These are phyloP conservation scores for Nicator chloris DNA, from an alignment of 2,113 vertebrate genomes.

Conservation along the genomic window DNA sequence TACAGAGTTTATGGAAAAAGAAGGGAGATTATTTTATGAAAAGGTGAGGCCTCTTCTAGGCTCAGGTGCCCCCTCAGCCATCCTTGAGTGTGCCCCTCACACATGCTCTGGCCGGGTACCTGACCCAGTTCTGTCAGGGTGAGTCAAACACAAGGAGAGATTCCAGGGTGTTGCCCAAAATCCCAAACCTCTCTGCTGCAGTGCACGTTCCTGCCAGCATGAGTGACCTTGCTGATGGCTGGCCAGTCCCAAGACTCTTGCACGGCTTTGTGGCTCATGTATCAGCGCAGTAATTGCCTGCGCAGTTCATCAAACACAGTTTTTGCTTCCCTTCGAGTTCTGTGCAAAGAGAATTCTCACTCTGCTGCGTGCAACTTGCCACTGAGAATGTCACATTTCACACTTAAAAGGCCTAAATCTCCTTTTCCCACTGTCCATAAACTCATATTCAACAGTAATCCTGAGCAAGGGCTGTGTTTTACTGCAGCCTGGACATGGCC, in stretches of 20 bases:
- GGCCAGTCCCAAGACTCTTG: neutral
- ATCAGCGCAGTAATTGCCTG: neutral
- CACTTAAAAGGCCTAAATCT: neutral
- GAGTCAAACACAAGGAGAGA: neutral
- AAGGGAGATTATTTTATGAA: neutral
- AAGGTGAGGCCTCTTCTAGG: neutral
- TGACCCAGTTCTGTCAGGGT: neutral
- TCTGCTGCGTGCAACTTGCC: neutral
- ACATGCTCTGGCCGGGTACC: fast-evolving
- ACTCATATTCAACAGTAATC: neutral
- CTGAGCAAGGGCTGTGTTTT: neutral
- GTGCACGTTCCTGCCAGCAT: fast-evolving
- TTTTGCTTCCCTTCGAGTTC: neutral
- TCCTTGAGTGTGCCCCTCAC: neutral
- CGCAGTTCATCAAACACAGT: neutral
- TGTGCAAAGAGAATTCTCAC: neutral
- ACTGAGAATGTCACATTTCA: neutral
- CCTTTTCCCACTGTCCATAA: neutral
- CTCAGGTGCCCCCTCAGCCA: neutral
- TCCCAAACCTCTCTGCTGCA: neutral
- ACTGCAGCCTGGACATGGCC: neutral
- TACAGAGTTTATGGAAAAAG: neutral
- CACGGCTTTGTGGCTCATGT: neutral
- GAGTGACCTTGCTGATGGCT: neutral
- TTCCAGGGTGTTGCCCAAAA: neutral